Evolutionary conservation across 2,113 vertebrate species (phyloP), one percentile per base, ranked within the genome.

Genomic region (Hippocampus guttulatus): DNA sequence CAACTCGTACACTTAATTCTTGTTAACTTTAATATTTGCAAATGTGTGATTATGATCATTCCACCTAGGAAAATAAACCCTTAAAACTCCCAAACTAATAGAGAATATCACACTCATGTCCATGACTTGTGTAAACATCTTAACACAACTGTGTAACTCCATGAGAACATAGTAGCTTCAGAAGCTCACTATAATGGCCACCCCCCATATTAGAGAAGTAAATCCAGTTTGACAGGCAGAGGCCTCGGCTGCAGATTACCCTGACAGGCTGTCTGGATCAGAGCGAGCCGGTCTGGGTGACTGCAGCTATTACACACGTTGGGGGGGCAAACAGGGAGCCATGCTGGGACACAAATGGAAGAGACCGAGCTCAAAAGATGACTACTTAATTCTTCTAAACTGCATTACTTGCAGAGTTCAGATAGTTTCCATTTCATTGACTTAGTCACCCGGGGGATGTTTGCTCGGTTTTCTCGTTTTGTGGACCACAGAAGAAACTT

Each of bases 261-360:
- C 73, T 81, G 87, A 89, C 23, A 16, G 49, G 64, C 86, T 87
- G 87, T 79, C 75, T 81, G 81, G 63, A 89, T 90, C 85, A 87
- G 61, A 58, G 71, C 15, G 47, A 80, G 63, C 74, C 64, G 27
- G 5, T 30, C 49, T 51, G 60, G 71, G 70, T 40, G 15, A 33
- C 45, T 64, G 61, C 63, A 33, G 73, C 23, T 23, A 54, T 40
- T 70, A 16, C 49, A 47, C 15, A 66, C 43, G 41, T 11, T 65
- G 68, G 72, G 60, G 33, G 30, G 30, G 30, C 30, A 33, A 67
- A 74, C 67, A 30, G 49, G 16, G 55, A 79, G 51, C 38, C 52
- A 64, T 8, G 70, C 74, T 69, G 75, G 61, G 69, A 68, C 51
- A 67, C 62, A 77, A 64, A 70, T 45, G 60, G 57, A 80, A 74